phyloP scores from a whole-genome alignment of 1,140 invertebrate species.

The Caerostris darwini region DNA sequence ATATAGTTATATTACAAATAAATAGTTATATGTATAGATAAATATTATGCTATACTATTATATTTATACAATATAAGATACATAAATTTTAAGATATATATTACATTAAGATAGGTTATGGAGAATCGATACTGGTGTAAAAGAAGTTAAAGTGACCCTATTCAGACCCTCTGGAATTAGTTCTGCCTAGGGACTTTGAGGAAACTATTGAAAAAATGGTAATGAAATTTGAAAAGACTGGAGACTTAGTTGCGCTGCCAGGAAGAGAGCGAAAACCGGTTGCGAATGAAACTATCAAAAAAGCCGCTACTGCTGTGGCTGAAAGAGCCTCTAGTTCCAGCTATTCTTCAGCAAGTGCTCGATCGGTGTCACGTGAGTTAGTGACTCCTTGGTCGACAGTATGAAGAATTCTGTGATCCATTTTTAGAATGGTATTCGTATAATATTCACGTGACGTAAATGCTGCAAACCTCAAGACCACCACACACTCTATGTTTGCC shows the following conservation, averaged over 20 bases:
- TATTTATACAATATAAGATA: no score
- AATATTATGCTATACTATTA: no score
- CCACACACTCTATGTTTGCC: no score
- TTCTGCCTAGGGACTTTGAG: no score
- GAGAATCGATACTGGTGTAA: no score
- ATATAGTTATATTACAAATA: no score
- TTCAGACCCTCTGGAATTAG: no score
- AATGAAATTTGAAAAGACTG: slow-evolving; percentile 58
- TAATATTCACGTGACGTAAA: slow-evolving; percentile 49
- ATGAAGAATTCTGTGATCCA: slow-evolving; percentile 33
- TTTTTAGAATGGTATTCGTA: slow-evolving; percentile 56
- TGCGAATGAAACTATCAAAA: slow-evolving; percentile 40
- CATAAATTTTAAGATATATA: no score
- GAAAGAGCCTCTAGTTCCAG: slow-evolving; percentile 19
- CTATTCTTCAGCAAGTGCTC: slow-evolving; percentile 28
- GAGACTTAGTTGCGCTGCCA: slow-evolving; percentile 49
- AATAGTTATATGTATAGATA: no score
- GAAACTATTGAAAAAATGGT: no score
- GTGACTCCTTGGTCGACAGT: slow-evolving; percentile 6
- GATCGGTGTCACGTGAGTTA: slow-evolving; percentile 50
- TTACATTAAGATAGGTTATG: no score
- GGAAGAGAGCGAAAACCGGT: slow-evolving; percentile 45
- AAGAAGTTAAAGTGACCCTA: no score
- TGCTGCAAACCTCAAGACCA: slow-evolving; percentile 32
- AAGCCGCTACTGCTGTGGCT: slow-evolving; percentile 32